These are phyloP conservation scores for Coregonus ussuriensis DNA, from an alignment of 2,797 vertebrate genomes.

Conservation along the genomic window DNA sequence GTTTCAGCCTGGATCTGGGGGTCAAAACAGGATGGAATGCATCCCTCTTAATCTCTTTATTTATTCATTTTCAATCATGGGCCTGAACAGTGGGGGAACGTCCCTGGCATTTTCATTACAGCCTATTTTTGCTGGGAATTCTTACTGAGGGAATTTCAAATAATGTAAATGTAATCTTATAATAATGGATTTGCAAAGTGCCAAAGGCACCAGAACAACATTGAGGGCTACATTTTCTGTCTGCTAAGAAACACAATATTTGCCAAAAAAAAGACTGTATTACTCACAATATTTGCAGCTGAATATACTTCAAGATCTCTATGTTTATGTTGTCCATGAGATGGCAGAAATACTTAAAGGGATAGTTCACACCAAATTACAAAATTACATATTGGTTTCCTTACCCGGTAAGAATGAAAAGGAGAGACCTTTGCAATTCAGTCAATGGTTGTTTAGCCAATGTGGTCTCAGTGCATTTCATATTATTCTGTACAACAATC, in stretches of 20 bases:
- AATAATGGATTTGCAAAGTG: background rate
- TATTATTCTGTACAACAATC: too few species aligned
- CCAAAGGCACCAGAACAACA: background rate
- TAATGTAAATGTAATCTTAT: background rate
- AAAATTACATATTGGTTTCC: background rate
- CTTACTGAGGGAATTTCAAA: background rate
- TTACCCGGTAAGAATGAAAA: background rate
- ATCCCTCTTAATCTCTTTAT: background rate
- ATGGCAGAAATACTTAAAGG: background rate
- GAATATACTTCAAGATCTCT: background rate
- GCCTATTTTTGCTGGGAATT: background rate
- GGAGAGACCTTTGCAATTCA: background rate
- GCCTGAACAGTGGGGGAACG: background rate
- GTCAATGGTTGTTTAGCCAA: too few species aligned
- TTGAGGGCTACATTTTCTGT: background rate
- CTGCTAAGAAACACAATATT: background rate
- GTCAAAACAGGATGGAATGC: conserved; percentile 15
- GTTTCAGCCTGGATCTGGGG: conserved; percentile 5
- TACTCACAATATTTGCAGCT: background rate
- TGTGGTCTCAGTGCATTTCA: too few species aligned
- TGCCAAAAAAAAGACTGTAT: background rate
- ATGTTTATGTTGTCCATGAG: background rate
- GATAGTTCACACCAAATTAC: background rate
- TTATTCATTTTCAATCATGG: conserved; percentile 19
- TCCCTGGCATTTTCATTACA: background rate